A percentile compares a stretch with the other conserved stretches of the same genome.
Evolutionary conservation across 2,888 invertebrate species (phyloP).

Genomic region (Pharmacophagus antenor): DNA sequence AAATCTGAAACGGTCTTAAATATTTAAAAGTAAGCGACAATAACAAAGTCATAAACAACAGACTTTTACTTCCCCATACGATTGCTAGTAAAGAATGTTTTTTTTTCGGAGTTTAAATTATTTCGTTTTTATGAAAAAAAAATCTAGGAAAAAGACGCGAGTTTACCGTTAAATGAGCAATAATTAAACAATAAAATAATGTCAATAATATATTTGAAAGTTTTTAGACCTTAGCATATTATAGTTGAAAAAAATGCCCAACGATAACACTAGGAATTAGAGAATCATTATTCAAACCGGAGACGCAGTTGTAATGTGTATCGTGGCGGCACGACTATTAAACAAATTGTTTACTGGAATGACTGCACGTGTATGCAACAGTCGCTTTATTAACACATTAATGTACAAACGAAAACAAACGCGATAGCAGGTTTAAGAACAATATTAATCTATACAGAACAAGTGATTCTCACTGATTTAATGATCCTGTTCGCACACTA

Average conservation of each 20-base stretch:
- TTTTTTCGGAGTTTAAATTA: too few species aligned
- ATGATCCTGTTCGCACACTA: background rate
- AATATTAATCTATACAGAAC: background rate
- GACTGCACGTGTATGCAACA: conserved; percentile 57
- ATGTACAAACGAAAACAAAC: background rate
- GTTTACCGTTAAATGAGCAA: too few species aligned
- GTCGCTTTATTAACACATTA: conserved; percentile 33
- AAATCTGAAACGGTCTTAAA: background rate
- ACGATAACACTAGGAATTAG: background rate
- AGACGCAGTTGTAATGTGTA: conserved; percentile 34
- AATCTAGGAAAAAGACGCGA: too few species aligned
- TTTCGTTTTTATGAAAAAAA: too few species aligned
- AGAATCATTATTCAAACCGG: conserved; percentile 27
- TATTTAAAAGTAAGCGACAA: background rate
- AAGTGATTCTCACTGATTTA: background rate
- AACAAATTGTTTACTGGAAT: conserved; percentile 60
- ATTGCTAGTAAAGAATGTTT: background rate
- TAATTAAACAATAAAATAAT: too few species aligned
- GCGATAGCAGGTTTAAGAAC: conserved; percentile 2
- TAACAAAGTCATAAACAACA: background rate
- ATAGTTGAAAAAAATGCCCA: too few species aligned
- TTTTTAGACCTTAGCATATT: too few species aligned
- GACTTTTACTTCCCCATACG: background rate
- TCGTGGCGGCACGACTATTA: conserved; percentile 34
- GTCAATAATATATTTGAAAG: too few species aligned